phyloP scores from a whole-genome alignment of 2,797 vertebrate species.

The Avahi laniger region DNA sequence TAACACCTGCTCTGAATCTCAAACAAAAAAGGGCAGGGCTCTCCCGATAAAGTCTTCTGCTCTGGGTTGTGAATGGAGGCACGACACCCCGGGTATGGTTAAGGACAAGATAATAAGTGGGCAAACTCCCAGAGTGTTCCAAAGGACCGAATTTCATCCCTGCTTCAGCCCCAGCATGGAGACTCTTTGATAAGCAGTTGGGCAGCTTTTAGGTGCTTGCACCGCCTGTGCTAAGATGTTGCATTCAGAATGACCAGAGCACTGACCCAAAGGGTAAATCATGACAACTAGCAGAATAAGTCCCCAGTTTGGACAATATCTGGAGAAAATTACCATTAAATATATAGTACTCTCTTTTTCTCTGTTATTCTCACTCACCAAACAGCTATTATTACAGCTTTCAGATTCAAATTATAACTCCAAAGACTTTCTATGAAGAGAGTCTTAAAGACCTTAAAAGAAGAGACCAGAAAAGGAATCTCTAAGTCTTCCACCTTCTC shows the following conservation, averaged over 20 bases:
- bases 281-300: neutral
- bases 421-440: neutral
- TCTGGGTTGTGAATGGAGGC: conserved; percentile 57
- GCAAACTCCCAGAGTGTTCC: conserved; percentile 16
- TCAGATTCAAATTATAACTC: conserved; percentile 35
- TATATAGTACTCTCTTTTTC: neutral
- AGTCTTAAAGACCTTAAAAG: neutral
- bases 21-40: conserved; percentile 74
- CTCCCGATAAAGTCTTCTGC: conserved; percentile 65
- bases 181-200: conserved; percentile 74
- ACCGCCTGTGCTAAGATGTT: neutral
- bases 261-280: conserved; percentile 45
- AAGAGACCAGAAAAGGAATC: neutral
- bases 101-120: conserved; percentile 75
- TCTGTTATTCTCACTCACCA: conserved; percentile 12
- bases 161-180: neutral
- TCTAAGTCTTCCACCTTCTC: neutral
- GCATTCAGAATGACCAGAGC: neutral
- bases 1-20: conserved; percentile 79
- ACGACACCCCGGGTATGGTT: conserved; percentile 55
- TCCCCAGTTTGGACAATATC: neutral
- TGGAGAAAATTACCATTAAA: neutral
- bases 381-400: conserved; percentile 10
- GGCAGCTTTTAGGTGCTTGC: conserved; percentile 65
- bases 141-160: conserved; percentile 74